A percentile compares a stretch with the other conserved stretches of the same genome.
Evolutionary conservation across 2,888 invertebrate species (phyloP).

Genomic region (Pseudolycoriella hygida): DNA sequence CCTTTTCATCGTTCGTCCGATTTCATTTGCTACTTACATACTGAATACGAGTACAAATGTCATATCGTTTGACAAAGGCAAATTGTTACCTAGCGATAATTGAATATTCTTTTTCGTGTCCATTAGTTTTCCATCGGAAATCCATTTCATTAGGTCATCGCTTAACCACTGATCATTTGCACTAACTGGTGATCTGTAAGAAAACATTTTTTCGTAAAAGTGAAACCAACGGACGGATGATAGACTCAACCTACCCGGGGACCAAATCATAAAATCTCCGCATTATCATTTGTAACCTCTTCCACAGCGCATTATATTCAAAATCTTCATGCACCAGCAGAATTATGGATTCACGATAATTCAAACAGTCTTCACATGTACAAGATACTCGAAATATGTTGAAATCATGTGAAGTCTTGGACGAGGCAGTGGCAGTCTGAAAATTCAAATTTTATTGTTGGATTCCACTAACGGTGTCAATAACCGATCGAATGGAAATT

Average conservation of each 20-base stretch:
- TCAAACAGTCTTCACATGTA: conserved; percentile 24
- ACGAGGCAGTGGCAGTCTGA: neutral
- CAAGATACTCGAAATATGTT: conserved; percentile 23
- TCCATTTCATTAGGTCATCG: conserved; percentile 7
- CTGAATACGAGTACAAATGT: conserved; percentile 10
- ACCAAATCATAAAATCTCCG: conserved; percentile 7
- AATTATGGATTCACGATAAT: conserved; percentile 26
- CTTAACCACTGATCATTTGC: no score
- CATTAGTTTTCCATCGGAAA: conserved; percentile 9
- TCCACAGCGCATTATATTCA: conserved; percentile 11
- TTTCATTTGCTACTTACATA: conserved; percentile 6
- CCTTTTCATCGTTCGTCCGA: no score
- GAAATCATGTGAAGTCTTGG: neutral
- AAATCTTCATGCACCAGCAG: conserved; percentile 22
- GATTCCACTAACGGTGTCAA: neutral
- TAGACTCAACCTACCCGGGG: no score
- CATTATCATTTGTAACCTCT: conserved; percentile 8
- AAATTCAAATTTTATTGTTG: neutral
- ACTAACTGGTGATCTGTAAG: no score
- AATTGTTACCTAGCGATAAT: conserved; percentile 8
- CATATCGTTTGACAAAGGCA: conserved; percentile 11
- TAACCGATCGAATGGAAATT: no score
- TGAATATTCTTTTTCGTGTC: conserved; percentile 9
- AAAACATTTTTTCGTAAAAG: no score
- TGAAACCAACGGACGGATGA: no score